phyloP scores from a whole-genome alignment of 2,797 vertebrate species.

The Oreochromis grahami region DNA sequence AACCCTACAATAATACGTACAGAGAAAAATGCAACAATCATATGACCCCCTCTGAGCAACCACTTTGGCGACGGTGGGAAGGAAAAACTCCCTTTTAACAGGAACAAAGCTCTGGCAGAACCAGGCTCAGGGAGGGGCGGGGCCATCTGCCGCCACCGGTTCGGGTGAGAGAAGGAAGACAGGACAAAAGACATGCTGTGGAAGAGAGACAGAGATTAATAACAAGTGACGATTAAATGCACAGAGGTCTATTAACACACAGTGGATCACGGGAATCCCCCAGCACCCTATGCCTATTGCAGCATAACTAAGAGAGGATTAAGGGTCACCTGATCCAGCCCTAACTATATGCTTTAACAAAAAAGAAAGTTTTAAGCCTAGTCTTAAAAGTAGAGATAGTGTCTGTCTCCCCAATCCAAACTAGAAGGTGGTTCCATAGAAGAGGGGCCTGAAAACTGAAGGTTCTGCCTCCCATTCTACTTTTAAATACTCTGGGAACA shows the following conservation, averaged over 20 bases:
- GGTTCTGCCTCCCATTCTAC: not conserved
- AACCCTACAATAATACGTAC: not conserved
- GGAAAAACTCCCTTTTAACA: not conserved
- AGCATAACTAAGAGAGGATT: not conserved
- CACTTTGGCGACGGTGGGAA: not conserved
- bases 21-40: not conserved
- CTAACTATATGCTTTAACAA: not conserved
- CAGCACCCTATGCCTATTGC: not conserved
- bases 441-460: not conserved
- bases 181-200: not conserved
- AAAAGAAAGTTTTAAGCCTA: not conserved
- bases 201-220: not conserved
- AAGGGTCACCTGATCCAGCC: not conserved
- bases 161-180: not conserved
- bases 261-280: not conserved
- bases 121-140: accelerated
- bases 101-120: not conserved
- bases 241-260: not conserved
- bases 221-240: not conserved
- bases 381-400: not conserved
- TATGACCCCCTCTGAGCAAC: not conserved
- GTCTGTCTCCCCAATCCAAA: not conserved
- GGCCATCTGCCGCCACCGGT: accelerated
- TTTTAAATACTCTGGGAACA: not conserved
- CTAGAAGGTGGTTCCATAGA: not conserved